Evolutionary conservation across 2,113 vertebrate genomes (phyloP).

Genomic region (Todiramphus saurophagus): DNA sequence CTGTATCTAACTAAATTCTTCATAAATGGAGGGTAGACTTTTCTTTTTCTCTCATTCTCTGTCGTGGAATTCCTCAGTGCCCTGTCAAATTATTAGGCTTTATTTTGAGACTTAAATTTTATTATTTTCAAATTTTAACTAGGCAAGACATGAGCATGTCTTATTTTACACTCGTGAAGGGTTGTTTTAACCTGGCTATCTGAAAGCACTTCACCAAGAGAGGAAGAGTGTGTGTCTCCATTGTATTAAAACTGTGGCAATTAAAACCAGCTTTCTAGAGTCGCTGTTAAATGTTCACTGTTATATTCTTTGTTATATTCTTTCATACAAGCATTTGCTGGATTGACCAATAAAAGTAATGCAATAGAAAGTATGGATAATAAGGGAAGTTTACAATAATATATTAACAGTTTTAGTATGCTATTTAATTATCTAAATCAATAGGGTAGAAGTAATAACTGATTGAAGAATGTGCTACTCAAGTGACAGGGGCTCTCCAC

Average conservation of each 20-base stretch:
- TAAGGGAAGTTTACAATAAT: background rate
- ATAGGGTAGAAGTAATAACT: background rate
- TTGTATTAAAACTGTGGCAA: background rate
- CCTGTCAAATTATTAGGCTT: background rate
- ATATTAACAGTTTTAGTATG: background rate
- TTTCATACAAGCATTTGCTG: background rate
- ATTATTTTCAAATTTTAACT: background rate
- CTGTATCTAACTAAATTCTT: background rate
- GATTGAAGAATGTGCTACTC: background rate
- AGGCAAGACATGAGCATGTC: background rate
- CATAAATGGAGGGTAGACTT: background rate
- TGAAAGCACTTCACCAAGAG: background rate
- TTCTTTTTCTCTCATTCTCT: background rate
- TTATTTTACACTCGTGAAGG: background rate
- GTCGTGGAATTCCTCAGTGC: background rate
- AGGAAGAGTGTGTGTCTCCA: background rate
- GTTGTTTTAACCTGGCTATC: background rate
- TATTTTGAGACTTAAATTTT: background rate
- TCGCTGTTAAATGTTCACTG: fast-evolving
- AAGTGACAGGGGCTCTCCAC: background rate
- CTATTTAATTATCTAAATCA: background rate
- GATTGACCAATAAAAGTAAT: background rate
- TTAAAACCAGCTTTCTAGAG: background rate
- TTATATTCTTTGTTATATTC: background rate
- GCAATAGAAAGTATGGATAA: background rate